phyloP scores from a whole-genome alignment of 53 echinoderm and acorn worm species.

The Astropecten irregularis region DNA sequence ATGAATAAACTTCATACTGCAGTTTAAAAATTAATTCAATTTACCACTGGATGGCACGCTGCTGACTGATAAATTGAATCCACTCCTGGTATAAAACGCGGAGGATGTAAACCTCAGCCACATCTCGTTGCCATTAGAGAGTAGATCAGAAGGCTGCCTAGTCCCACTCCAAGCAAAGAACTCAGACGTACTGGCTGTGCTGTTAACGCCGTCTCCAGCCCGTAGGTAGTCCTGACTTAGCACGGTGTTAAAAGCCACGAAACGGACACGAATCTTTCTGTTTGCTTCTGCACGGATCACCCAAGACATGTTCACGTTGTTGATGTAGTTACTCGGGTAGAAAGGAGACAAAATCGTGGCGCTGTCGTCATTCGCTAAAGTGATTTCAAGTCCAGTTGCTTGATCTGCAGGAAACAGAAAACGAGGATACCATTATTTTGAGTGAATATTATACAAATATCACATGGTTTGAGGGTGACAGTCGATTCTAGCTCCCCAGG shows the following conservation, averaged over 20 bases:
- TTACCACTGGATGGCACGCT: neutral
- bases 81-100: neutral
- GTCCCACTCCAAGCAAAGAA: neutral
- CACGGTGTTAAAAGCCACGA: neutral
- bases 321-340: neutral
- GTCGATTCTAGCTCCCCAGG: no score
- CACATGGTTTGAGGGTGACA: no score
- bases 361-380: no score
- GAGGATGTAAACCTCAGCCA: neutral
- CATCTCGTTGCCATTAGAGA: neutral
- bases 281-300: neutral
- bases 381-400: no score
- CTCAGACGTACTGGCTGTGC: neutral
- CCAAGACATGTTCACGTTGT: neutral
- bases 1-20: no score
- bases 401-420: no score
- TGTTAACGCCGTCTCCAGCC: neutral
- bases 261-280: neutral
- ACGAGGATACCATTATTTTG: no score
- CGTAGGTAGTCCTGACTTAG: neutral
- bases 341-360: neutral
- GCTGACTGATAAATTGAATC: neutral
- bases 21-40: no score
- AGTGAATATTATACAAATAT: no score
- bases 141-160: neutral